Base-by-base conservation (phyloP, 2,797 vertebrate species). In the Novumbra hubbsi region DNA sequence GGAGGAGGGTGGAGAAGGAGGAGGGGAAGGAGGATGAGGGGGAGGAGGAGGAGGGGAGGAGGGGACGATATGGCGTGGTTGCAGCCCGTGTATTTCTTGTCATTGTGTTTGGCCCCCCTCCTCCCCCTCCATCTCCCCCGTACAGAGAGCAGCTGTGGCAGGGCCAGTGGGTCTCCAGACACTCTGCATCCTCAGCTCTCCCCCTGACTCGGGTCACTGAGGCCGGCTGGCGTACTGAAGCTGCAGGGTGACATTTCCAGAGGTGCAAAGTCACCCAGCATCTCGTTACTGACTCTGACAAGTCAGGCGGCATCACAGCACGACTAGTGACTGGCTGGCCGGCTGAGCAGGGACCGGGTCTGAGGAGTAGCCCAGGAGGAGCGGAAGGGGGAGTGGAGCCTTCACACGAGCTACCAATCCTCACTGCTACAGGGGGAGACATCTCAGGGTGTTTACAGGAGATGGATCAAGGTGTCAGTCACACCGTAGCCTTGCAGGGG, bases 191-290 rank as follows among this genome's bases (percentile, higher is more conserved):
- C 16, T 24, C 55, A 21, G n/a, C 55, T 5, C 3, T 57, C n/a
- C 9, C 55, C 24, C n/a, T 3, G n/a, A 57, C 83, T 84, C 72
- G 80, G 81, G 79, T 87, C 81, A 78, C 55, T 57, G 21, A 57
- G 55, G 55, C 55, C n/a, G 83, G 84, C 87, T 84, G 81, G 82
- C 83, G 68, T 88, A 76, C 70, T 72, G 80, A 79, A 49, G 89
- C 92, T 91, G 85, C 38, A 74, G 89, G 89, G 86, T 92, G 92
- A 93, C 92, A 91, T 93, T 87, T 93, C 91, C 92, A 93, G 93
- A 93, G 92, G 92, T 92, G 91, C 85, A 90, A 90, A 92, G 92
- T 94, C 93, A 93, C 91, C 89, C 86, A 78, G 84, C 85, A 94
- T 93, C 92, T 93, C 76, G 91, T 93, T 92, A 90, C 88, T 84